Base-by-base conservation (phyloP, 2,797 vertebrate species). In the Bradypodion pumilum region DNA sequence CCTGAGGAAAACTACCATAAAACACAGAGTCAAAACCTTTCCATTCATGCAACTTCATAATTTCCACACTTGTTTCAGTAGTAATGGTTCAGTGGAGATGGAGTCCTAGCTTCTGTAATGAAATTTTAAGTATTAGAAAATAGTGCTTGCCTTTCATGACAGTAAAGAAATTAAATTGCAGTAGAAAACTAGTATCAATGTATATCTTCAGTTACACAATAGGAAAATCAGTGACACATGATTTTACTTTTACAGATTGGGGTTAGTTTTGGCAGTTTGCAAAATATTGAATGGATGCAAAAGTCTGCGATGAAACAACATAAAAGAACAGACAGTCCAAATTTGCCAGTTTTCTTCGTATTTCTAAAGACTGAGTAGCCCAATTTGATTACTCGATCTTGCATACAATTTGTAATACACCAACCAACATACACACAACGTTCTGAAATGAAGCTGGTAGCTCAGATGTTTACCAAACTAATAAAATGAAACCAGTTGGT, bases 11-110 rank as follows among this genome's bases (percentile, higher is more conserved):
- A 97, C 96, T 95, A 97, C 95, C 94, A 95, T 94, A 95, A 70
- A 97, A 97, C 97, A 97, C 94, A 2, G 32, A 94, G 72, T 95
- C 82, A 89, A 92, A 93, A 94, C 89, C 91, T 94, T 91, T 92
- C 90, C 94, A 93, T 90, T 97, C 97, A 98, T 98, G 98, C 98
- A 97, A 96, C 95, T 95, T 95, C 95, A 93, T 89, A 94, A 95
- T 92, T 96, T 95, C 95, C 94, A 98, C 93, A 70, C 95, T 92
- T 92, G 95, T 93, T 95, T 96, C 95, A 93, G 96, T 96, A 97
- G 95, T 94, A 95, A 95, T 93, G 90, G 91, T 90, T 93, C 91
- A 89, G 89, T 90, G 92, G 78, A 94, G 91, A 90, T 91, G 86
- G 92, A 92, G 90, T 75, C 87, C 88, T 83, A 92, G 81, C 88